phyloP scores from a whole-genome alignment of 2,113 vertebrate species.

The Pavo muticus region DNA sequence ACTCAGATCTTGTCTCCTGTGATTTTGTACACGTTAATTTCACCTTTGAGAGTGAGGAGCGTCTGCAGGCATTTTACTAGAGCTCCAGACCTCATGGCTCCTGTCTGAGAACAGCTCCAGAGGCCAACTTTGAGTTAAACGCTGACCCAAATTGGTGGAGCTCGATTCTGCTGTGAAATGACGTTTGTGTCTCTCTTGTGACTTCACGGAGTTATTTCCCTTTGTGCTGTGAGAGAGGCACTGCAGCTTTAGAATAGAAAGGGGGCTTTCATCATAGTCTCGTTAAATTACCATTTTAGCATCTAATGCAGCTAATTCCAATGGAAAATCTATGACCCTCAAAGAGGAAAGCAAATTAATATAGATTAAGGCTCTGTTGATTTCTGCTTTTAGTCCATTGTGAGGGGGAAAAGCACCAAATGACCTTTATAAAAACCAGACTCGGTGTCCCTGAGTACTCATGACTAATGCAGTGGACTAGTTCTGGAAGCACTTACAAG shows the following conservation, averaged over 20 bases:
- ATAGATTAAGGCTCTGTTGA: slow-evolving; percentile 52
- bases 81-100: neutral
- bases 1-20: neutral
- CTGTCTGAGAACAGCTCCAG: neutral
- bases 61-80: neutral
- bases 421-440: slow-evolving; percentile 61
- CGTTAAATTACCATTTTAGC: slow-evolving; percentile 54
- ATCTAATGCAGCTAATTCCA: slow-evolving; percentile 45
- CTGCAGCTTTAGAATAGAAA: neutral
- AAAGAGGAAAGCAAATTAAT: slow-evolving; percentile 61
- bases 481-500: slow-evolving; percentile 35
- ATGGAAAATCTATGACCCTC: slow-evolving; percentile 54
- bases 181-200: neutral
- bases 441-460: slow-evolving; percentile 1
- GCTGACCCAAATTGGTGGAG: neutral
- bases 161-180: neutral
- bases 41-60: neutral
- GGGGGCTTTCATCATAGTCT: slow-evolving; percentile 46
- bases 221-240: neutral
- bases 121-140: neutral
- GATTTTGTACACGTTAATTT: neutral
- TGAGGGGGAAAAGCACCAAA: slow-evolving; percentile 36
- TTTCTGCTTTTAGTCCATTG: slow-evolving; percentile 65
- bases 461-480: slow-evolving; percentile 52
- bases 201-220: neutral